phyloP scores from a whole-genome alignment of 1,140 invertebrate species.

The Muscidifurax raptorellus region DNA sequence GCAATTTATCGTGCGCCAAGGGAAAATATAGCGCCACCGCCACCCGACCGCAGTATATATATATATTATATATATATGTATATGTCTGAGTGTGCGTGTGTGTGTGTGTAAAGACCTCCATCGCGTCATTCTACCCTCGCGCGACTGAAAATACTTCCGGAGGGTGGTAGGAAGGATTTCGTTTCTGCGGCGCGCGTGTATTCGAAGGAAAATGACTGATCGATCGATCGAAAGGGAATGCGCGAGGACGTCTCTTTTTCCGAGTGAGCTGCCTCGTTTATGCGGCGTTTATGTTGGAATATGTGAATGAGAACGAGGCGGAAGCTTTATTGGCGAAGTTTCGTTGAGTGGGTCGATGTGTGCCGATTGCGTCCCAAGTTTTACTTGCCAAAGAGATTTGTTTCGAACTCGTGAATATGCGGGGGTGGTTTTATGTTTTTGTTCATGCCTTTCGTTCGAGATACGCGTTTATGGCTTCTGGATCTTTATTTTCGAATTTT shows the following conservation, averaged over 20 bases:
- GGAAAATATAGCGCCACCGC: neutral
- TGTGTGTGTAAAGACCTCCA: neutral
- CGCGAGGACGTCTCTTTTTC: neutral
- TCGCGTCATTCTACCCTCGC: neutral
- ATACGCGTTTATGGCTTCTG: too few relatives aligned
- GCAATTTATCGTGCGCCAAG: slow-evolving; percentile 13
- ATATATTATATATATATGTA: too few relatives aligned
- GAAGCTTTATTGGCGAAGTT: neutral
- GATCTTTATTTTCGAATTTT: too few relatives aligned
- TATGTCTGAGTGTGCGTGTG: too few relatives aligned
- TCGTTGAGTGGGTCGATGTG: neutral
- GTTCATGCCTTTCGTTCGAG: too few relatives aligned
- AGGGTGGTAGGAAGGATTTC: neutral
- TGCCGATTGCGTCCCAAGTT: neutral
- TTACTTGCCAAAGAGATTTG: neutral
- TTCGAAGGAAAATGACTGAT: neutral
- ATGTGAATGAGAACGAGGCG: neutral
- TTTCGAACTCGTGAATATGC: neutral
- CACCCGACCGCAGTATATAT: neutral
- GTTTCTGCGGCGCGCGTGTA: neutral
- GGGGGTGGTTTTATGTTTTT: neutral
- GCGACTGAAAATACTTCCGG: neutral
- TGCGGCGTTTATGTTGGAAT: neutral
- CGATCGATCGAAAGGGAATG: neutral
- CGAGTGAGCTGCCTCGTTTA: neutral